These are phyloP conservation scores for Lerista edwardsae DNA, from an alignment of 2,797 vertebrate genomes.

Conservation along the genomic window DNA sequence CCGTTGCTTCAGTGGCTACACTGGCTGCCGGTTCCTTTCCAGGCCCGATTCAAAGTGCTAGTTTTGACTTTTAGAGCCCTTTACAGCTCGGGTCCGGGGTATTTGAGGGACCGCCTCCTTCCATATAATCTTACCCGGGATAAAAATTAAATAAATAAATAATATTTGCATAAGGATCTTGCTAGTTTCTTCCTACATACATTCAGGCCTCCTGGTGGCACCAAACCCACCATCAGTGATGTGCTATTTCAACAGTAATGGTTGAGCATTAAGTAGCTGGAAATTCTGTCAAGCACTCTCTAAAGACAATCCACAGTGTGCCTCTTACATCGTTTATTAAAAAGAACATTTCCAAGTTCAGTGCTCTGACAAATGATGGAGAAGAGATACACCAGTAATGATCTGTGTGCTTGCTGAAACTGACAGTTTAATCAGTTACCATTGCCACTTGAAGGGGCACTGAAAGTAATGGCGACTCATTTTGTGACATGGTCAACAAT, in stretches of 20 bases:
- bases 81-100: too few species aligned
- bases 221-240: not conserved
- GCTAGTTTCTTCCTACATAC: too few species aligned
- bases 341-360: not conserved
- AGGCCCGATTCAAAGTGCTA: too few species aligned
- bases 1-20: too few species aligned
- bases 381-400: too few species aligned
- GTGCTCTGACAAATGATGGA: not conserved
- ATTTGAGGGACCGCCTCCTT: too few species aligned
- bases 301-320: not conserved
- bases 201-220: not conserved
- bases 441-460: not conserved
- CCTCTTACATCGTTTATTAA: not conserved
- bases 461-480: not conserved
- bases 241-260: not conserved
- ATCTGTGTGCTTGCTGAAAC: not conserved
- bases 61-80: too few species aligned
- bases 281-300: not conserved
- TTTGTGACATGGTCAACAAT: not conserved
- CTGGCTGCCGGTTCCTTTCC: too few species aligned
- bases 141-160: too few species aligned
- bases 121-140: too few species aligned
- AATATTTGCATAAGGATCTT: too few species aligned
- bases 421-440: not conserved
- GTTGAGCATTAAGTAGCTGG: not conserved